Conservation (phyloP, 1,140 invertebrate species). For the Triops longicaudatus region DNA sequence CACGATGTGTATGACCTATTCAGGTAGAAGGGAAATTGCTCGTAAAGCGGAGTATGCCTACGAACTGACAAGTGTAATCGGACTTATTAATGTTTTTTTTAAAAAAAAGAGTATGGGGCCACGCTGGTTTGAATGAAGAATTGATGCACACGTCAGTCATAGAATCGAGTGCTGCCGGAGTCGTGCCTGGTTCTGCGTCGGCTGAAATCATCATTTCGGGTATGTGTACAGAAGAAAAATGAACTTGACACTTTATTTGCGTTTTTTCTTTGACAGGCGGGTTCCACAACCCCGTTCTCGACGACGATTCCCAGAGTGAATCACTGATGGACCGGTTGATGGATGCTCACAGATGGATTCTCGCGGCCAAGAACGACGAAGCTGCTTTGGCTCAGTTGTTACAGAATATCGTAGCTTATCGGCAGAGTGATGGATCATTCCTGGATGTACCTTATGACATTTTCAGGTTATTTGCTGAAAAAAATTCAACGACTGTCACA, state of each 20-base stretch:
- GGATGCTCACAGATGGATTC: neutral
- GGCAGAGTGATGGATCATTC: neutral
- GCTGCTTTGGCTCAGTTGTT: neutral
- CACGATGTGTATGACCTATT: too few relatives aligned
- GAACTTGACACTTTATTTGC: neutral
- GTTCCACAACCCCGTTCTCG: neutral
- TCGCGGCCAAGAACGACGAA: neutral
- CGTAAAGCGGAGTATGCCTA: too few relatives aligned
- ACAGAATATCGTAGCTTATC: neutral
- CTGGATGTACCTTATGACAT: neutral
- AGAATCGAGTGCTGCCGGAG: neutral
- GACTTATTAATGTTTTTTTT: too few relatives aligned
- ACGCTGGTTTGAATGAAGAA: neutral
- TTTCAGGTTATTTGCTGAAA: neutral
- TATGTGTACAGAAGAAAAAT: neutral
- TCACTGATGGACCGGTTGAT: neutral
- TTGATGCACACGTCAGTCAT: neutral
- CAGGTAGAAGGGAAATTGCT: too few relatives aligned
- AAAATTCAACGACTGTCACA: too few relatives aligned
- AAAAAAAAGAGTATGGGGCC: slow-evolving; percentile 6
- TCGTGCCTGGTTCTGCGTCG: neutral
- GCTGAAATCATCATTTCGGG: neutral
- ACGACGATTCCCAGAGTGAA: neutral
- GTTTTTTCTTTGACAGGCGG: neutral
- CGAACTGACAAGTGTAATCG: too few relatives aligned